phyloP scores from a whole-genome alignment of 2,113 vertebrate genomes.

The Brienomyrus brachyistius region DNA sequence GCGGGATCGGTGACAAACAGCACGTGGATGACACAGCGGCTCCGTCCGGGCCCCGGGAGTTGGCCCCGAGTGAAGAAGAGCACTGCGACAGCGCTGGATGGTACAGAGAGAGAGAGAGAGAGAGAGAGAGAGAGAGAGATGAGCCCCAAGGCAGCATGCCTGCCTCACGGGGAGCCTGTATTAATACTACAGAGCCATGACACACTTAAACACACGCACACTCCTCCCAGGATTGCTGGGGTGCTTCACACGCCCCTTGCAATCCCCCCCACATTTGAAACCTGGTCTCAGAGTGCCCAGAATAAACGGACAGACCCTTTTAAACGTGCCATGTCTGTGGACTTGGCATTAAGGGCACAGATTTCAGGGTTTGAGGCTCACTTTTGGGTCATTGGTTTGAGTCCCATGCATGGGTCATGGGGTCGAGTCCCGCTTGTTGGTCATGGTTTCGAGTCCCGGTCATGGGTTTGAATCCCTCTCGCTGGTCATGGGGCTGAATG shows the following conservation, averaged over 20 bases:
- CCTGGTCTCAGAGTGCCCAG: not conserved
- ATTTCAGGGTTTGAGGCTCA: not conserved
- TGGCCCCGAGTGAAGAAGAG: constrained; percentile 13
- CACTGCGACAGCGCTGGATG: constrained; percentile 37
- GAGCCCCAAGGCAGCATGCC: constrained; percentile 32
- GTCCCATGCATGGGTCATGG: not conserved
- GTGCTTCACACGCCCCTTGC: not conserved
- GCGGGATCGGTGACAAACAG: constrained; percentile 25
- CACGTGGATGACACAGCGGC: constrained; percentile 22
- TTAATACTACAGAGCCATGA: constrained; percentile 26
- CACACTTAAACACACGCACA: constrained; percentile 1
- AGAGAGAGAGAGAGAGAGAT: not conserved
- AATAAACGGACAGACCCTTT: not conserved
- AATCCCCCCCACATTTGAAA: not conserved
- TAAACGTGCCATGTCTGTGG: not conserved
- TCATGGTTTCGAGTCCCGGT: not conserved
- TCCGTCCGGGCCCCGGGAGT: not conserved
- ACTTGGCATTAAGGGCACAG: not conserved
- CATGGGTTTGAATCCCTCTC: too few species aligned
- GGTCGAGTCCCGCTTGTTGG: not conserved
- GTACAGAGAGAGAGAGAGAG: constrained; percentile 31
- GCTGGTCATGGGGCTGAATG: too few species aligned
- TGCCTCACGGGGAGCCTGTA: constrained; percentile 29
- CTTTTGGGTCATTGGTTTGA: not conserved
- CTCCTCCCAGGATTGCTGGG: not conserved